Base-by-base conservation (phyloP, 2,888 invertebrate species). In the Eulithis testata region DNA sequence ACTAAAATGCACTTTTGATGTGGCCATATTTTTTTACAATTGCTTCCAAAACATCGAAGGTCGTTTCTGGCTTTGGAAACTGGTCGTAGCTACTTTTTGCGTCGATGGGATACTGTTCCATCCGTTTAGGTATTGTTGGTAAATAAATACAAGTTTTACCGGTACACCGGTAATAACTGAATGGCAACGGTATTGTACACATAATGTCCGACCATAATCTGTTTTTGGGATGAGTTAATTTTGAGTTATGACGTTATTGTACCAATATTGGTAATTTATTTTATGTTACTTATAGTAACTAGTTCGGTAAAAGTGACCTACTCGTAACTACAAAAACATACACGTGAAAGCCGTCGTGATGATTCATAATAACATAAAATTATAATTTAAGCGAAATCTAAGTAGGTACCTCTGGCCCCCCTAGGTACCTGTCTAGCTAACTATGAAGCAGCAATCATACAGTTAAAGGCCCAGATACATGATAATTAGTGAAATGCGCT, bases 401-500 rank as follows among this genome's bases (percentile, higher is more conserved):
- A 14, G 47, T 14, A 21, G 54, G 37, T 61, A 1, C 21, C 21
- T 21, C 21, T n/a, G n/a, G n/a, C n/a, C n/a, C n/a, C n/a, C n/a
- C n/a, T 21, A 21, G 21, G 21, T 21, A 21, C 21, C 2, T 21
- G 2, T 21, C 21, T 21, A 52, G 36, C 45, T 31, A 45, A 60
- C 31, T 52, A 45, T 45, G 31, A 40, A 52, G 44, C 36, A 51
- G 36, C 44, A 60, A 36, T 36, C 44, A 27, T 45, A 60, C 11
- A 6, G 40, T 40, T 40, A 73, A 36, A 64, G 54, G 49, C 70
- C 69, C 64, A 58, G 59, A 63, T 72, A 66, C 56, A 62, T 63
- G 55, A 56, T 56, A 52, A 68, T 65, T 59, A 57, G 65, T 50
- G 53, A 65, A 65, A 65, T 65, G 40, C 50, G 51, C 49, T 55